Evolutionary conservation across 2,888 invertebrate species (phyloP).

Genomic region (Yponomeuta cagnagella): DNA sequence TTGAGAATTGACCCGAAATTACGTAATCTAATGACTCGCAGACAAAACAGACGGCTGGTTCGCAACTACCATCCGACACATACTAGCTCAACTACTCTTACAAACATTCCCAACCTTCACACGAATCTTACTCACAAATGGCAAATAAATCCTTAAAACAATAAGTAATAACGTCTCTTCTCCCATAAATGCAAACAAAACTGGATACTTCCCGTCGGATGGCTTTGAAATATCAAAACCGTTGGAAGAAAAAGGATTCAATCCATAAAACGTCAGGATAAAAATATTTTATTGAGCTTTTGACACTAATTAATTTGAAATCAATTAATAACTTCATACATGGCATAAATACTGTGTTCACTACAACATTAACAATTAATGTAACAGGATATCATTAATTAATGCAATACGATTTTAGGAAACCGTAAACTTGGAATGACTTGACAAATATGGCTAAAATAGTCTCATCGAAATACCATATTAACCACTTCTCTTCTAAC

Average conservation of each 20-base stretch:
- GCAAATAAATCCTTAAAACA: background rate
- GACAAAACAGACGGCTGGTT: background rate
- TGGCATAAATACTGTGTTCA: conserved; percentile 5
- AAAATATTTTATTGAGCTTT: conserved; percentile 57
- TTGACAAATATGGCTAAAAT: background rate
- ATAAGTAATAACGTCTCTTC: background rate
- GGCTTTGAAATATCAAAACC: conserved; percentile 16
- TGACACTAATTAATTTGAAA: conserved; percentile 53
- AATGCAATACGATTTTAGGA: conserved; percentile 6
- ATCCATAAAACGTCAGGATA: conserved; percentile 15
- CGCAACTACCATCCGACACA: background rate
- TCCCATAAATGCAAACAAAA: conserved; percentile 14
- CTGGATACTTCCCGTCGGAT: conserved; percentile 8
- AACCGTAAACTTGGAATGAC: background rate
- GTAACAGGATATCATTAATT: background rate
- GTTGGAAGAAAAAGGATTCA: conserved; percentile 23
- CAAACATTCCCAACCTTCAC: background rate
- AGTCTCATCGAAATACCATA: background rate
- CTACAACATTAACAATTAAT: background rate
- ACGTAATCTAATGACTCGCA: background rate
- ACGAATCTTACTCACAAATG: background rate
- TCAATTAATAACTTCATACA: conserved; percentile 22
- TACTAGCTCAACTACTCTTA: background rate
- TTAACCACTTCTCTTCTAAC: background rate
- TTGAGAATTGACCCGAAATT: background rate